A percentile compares a stretch with the other conserved stretches of the same genome.
These are phyloP conservation scores for Orius laevigatus DNA, from an alignment of 1,140 invertebrate species.

Conservation along the genomic window DNA sequence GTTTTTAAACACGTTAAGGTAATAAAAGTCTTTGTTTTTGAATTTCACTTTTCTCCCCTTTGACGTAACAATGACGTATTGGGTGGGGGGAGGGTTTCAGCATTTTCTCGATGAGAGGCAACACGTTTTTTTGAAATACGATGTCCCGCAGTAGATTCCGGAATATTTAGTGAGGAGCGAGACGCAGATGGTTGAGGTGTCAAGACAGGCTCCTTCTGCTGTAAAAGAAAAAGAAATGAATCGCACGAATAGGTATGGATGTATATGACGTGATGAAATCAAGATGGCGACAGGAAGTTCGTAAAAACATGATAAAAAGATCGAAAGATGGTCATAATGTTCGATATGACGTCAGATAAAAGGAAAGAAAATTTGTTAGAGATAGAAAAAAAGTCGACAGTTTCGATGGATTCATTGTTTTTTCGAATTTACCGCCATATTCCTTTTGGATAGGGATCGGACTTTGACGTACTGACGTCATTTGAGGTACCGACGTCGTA, in stretches of 20 bases:
- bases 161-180: slow-evolving; percentile 18
- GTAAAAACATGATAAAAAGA: too few relatives aligned
- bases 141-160: slow-evolving; percentile 17
- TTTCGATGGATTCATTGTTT: background rate
- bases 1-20: too few relatives aligned
- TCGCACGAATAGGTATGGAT: too few relatives aligned
- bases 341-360: too few relatives aligned
- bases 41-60: too few relatives aligned
- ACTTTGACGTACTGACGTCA: background rate
- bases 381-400: background rate
- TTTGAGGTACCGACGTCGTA: background rate
- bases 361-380: too few relatives aligned
- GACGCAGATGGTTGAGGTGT: slow-evolving; percentile 11
- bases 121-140: slow-evolving; percentile 19
- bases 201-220: background rate
- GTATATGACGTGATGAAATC: too few relatives aligned
- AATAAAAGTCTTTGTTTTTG: too few relatives aligned
- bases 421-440: background rate
- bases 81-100: too few relatives aligned
- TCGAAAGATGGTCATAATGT: too few relatives aligned
- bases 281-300: too few relatives aligned
- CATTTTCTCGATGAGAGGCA: slow-evolving; percentile 14
- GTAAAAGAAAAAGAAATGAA: background rate
- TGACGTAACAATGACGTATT: too few relatives aligned
- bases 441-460: background rate